These are phyloP conservation scores for silkworm (Bombyx mori) DNA, from an alignment of 1,140 invertebrate genomes.

Conservation along the genomic window ASM3026992v2 NC_085127.1:8879501-8880000, in stretches of 20 bases:
- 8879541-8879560: constrained; percentile 10
- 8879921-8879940: no score
- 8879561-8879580: constrained; percentile 39
- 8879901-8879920: no score
- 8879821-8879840: no score
- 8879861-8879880: not conserved
- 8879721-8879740: constrained; percentile 58
- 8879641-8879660: constrained; percentile 62
- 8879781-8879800: constrained; percentile 40
- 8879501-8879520: no score
- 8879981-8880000: no score
- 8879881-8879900: not conserved
- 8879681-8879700: constrained; percentile 64
- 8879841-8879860: not conserved
- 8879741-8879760: constrained; percentile 26
- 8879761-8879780: constrained; percentile 35
- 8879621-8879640: constrained; percentile 50
- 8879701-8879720: constrained; percentile 45
- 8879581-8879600: constrained; percentile 55
- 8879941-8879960: no score
- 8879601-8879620: constrained; percentile 45
- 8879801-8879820: constrained; percentile 25
- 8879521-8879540: no score
- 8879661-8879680: constrained; percentile 55
- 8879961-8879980: no score